Percentiles rank a stretch among this genome's conserved stretches.
Conservation (phyloP, 2,797 vertebrate species). For the Ceyx erithaca region DNA sequence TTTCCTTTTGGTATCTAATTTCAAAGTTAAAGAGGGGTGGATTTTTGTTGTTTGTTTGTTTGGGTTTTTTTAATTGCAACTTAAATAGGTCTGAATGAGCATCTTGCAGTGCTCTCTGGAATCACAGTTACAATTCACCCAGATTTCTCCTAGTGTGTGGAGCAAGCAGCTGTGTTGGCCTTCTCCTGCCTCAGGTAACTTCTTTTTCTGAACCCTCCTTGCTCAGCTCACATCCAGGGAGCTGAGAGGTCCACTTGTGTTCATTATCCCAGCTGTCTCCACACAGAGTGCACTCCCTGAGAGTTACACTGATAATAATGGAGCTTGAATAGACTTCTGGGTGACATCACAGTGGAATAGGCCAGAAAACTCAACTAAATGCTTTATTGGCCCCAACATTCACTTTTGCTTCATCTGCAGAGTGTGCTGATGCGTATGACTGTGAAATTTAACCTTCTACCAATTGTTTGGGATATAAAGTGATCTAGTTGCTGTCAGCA, state of each 20-base stretch:
- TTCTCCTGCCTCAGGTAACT: neutral
- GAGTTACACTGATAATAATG: neutral
- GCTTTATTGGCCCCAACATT: conserved; percentile 7
- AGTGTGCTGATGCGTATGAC: neutral
- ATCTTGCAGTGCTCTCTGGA: neutral
- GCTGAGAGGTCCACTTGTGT: neutral
- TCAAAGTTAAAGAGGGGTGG: neutral
- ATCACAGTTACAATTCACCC: neutral
- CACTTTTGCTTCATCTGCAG: conserved; percentile 17
- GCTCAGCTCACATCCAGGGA: neutral
- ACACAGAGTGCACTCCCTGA: neutral
- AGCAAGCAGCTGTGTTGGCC: neutral
- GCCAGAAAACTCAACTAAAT: conserved; percentile 9
- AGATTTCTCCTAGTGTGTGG: neutral
- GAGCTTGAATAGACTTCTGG: neutral
- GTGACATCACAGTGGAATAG: neutral
- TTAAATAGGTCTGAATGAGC: neutral
- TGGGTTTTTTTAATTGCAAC: neutral
- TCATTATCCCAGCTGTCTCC: neutral
- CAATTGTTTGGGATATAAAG: neutral
- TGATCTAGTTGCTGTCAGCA: neutral
- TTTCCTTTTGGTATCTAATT: neutral
- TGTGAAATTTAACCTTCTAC: conserved; percentile 20
- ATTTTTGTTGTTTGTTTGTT: too few relatives aligned
- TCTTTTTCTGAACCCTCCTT: neutral